A percentile compares a stretch with the other conserved stretches of the same genome.
Conservation (phyloP, 2,113 vertebrate genomes). For the Tragelaphus strepsiceros region DNA sequence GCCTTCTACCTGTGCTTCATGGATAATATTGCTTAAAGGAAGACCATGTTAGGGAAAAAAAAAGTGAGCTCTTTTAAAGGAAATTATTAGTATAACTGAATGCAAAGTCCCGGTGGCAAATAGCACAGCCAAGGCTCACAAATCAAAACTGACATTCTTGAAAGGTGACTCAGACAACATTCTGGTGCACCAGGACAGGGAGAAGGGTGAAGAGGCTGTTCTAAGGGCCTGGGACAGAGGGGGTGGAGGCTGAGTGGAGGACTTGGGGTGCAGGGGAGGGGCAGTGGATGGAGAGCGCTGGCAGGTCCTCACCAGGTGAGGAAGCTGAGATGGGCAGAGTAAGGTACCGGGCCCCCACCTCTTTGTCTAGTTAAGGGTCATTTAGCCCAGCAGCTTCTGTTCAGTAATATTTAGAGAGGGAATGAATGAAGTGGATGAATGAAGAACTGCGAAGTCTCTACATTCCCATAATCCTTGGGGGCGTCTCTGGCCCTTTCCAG, state of each 20-base stretch:
- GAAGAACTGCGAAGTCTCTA: not conserved
- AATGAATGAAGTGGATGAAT: no score
- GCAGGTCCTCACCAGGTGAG: not conserved
- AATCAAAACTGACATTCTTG: not conserved
- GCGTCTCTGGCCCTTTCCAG: not conserved
- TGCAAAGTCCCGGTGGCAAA: not conserved
- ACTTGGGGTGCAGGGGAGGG: rapidly evolving
- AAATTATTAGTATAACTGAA: not conserved
- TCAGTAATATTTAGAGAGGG: not conserved
- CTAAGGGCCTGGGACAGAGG: not conserved
- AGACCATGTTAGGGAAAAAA: not conserved
- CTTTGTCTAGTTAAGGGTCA: not conserved
- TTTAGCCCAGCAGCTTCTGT: not conserved
- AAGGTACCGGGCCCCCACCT: not conserved
- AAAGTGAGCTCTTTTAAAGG: not conserved
- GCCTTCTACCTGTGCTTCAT: not conserved
- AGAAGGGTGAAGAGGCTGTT: not conserved
- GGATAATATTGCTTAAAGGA: not conserved
- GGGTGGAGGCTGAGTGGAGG: not conserved
- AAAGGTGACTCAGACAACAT: not conserved
- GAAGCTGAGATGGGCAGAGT: not conserved
- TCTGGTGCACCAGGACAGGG: no score
- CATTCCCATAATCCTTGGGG: no score
- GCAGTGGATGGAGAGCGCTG: not conserved
- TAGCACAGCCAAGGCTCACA: rapidly evolving